Conservation (phyloP, 2,888 invertebrate species). For the Rhimphoctona megacephalus region DNA sequence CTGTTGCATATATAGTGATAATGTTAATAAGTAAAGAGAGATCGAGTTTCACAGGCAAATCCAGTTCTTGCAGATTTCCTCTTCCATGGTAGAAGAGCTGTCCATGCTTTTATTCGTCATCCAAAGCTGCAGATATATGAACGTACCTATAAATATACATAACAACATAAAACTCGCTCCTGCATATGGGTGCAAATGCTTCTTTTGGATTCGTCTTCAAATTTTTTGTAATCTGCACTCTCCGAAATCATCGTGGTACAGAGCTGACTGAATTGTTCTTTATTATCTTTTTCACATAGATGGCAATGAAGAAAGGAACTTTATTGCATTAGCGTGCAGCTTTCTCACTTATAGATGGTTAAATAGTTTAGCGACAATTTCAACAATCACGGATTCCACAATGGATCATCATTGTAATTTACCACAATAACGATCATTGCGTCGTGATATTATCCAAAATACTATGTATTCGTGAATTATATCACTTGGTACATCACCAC, state of each 20-base stretch:
- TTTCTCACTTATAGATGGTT: neutral
- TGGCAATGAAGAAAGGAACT: neutral
- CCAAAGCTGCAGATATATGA: no score
- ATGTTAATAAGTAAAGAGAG: slow-evolving; percentile 24
- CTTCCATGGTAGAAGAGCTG: slow-evolving; percentile 25
- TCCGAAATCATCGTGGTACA: neutral
- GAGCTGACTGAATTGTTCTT: neutral
- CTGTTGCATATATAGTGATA: neutral
- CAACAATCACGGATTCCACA: neutral
- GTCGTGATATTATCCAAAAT: slow-evolving; percentile 30
- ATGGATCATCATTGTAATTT: slow-evolving; percentile 32
- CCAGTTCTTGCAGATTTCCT: slow-evolving; percentile 57
- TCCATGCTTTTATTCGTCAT: slow-evolving; percentile 14
- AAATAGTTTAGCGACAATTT: slow-evolving; percentile 24
- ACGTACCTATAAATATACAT: no score
- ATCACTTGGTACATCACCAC: slow-evolving; percentile 43
- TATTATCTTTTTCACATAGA: neutral
- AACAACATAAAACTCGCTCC: no score
- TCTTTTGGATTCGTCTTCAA: neutral
- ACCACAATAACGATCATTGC: slow-evolving; percentile 19
- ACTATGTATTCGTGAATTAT: slow-evolving; percentile 44
- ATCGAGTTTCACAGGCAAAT: slow-evolving; percentile 55
- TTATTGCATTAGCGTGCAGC: neutral
- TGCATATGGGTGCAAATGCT: neutral
- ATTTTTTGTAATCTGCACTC: neutral